Evolutionary conservation across 2,113 vertebrate genomes (phyloP), one percentile per base, ranked within the genome.

Genomic region (Solea senegalensis): DNA sequence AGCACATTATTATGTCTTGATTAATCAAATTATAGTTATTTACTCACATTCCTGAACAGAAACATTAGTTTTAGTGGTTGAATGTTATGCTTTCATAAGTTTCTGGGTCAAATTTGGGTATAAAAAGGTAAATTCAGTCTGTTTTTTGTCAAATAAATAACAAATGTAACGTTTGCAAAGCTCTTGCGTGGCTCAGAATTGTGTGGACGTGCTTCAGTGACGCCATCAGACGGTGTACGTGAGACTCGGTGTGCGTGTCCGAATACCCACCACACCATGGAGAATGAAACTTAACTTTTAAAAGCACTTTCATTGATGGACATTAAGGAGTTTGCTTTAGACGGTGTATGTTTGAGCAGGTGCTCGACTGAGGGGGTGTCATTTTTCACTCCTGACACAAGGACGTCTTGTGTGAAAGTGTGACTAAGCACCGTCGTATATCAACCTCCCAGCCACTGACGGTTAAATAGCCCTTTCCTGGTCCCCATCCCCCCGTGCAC

Each of bases 401-500:
- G 78, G 50, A 80, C 71, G 86, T 84, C 74, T 65, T 53, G 69
- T 14, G 76, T 10, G 64, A 81, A 80, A 76, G 83, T 90, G 80
- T 81, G 68, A 78, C 81, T 54, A 67, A 83, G 69, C 57, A 82
- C 85, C 88, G 91, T 90, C 90, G 87, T 89, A 85, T 91, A 82
- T 89, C 72, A 82, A 65, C 65, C 73, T 81, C 69, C 41, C 56
- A 39, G 10, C 41, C 8, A 64, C 21, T 15, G 8, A 9, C 63
- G 69, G 67, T 68, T 61, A 61, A 61, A 69, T 34, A 58, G 16
- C 69, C 78, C 74, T 75, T 70, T 80, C 50, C 66, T 54, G 64
- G 48, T 67, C 69, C 69, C 72, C 76, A 78, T 78, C 88, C 78
- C 77, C 71, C 86, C 49, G n/a, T 27, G 41, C 63, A 34, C 3